Evolutionary conservation across 2,888 invertebrate genomes (phyloP), one percentile per base, ranked within the genome.

Genomic region (Trachelus troglodyta): DNA sequence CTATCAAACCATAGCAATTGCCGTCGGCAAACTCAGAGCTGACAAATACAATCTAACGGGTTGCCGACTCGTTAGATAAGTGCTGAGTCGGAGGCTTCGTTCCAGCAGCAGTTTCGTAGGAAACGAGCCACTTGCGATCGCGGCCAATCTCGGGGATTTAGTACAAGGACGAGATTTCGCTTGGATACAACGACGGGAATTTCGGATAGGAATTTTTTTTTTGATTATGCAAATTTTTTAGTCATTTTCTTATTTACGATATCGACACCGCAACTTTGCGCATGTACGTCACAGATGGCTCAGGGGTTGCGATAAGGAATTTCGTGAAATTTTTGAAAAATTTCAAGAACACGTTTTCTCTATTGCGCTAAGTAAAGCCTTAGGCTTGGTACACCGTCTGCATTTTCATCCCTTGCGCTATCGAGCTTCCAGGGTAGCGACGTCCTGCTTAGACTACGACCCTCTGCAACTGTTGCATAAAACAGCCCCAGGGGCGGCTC

Each of bases 1-100:
- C 81, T 83, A 81, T 82, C 80, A 82, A 76, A 80, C 74, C 77
- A 78, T 71, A 37, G n/a, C 71, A 78, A 75, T 77, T 77, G 74
- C 75, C 40, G 30, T 56, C 40, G 23, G 40, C 40, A 56, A 56
- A 56, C 40, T 56, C 40, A 9, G 40, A 6, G 15, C 40, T 23
- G 40, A 56, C 40, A 56, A 56, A 56, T 56, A 56, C 40, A 56
- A 56, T 56, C 40, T 23, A 56, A 56, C 23, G 40, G 40, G 23
- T 56, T 23, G 40, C 40, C 40, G 40, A 23, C 40, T 56, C 40
- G 40, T 56, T 56, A 56, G 40, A 23, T 56, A 56, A 56, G 40
- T 56, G 40, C 40, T 56, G 40, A 56, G 9, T 23, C 40, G 23
- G 23, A 56, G 23, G 40, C 40, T 56, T 23, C 2, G 40, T 23